A percentile compares a stretch with the other conserved stretches of the same genome.
phyloP scores from a whole-genome alignment of 2,113 vertebrate genomes.

The Alaudala cheleensis region DNA sequence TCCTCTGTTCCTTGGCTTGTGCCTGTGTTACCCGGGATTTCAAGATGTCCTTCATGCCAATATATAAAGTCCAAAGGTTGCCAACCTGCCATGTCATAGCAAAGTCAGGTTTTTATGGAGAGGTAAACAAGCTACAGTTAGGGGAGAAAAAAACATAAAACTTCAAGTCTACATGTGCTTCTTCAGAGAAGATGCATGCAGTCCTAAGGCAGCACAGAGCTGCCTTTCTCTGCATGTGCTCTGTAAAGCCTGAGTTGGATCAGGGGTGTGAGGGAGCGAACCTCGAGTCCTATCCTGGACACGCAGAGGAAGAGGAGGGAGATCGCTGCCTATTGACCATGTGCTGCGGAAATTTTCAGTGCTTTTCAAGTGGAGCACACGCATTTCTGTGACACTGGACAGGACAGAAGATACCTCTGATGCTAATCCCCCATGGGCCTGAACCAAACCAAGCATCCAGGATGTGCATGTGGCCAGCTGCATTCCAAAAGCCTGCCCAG shows the following conservation, averaged over 20 bases:
- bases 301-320: background rate
- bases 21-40: background rate
- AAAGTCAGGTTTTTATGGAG: background rate
- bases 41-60: background rate
- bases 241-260: background rate
- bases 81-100: background rate
- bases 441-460: background rate
- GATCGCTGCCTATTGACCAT: background rate
- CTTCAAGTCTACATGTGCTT: background rate
- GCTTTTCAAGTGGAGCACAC: background rate
- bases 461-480: background rate
- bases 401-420: background rate
- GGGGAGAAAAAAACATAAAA: background rate
- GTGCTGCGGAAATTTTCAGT: background rate
- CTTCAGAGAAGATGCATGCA: background rate
- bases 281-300: background rate
- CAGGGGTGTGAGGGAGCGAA: background rate
- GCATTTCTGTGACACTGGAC: background rate
- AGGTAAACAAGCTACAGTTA: background rate
- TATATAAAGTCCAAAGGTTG: background rate
- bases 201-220: background rate
- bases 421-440: background rate
- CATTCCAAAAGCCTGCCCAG: conserved; percentile 21
- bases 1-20: background rate
- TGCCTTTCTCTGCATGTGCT: background rate